phyloP scores from a whole-genome alignment of 2,797 vertebrate species.

The Pangasius djambal region DNA sequence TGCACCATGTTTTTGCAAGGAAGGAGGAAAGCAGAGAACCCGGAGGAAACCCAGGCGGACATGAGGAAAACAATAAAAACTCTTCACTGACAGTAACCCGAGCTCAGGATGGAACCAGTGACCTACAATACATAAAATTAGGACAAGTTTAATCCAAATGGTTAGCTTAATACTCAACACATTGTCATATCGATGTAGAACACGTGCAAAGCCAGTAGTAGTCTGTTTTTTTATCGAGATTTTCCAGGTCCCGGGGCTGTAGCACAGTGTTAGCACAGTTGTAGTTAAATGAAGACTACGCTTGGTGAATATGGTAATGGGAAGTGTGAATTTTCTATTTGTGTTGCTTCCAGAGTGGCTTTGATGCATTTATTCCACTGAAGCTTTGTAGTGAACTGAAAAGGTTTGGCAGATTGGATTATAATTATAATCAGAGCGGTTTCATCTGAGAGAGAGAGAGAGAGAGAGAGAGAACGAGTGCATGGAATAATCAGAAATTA shows the following conservation, averaged over 20 bases:
- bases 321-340: slow-evolving; percentile 8
- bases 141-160: not conserved
- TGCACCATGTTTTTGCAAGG: not conserved
- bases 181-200: not conserved
- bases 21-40: not conserved
- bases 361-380: slow-evolving; percentile 30
- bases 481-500: slow-evolving; percentile 33
- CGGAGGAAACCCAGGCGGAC: not conserved
- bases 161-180: not conserved
- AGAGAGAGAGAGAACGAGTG: not conserved
- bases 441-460: slow-evolving; percentile 37
- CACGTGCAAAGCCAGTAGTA: not conserved
- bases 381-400: slow-evolving; percentile 40
- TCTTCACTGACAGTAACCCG: not conserved
- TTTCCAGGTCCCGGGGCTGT: not conserved
- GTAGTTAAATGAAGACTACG: not conserved
- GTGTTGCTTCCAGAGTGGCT: slow-evolving; percentile 18
- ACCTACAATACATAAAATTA: not conserved
- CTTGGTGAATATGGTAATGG: not conserved
- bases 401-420: slow-evolving; percentile 37
- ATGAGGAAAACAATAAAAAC: not conserved
- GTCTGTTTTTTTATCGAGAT: not conserved
- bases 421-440: slow-evolving; percentile 40
- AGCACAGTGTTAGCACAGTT: not conserved
- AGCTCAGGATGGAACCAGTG: not conserved